Base-by-base conservation (phyloP, 2,797 vertebrate genomes). In the Molossus alvarezi region DNA sequence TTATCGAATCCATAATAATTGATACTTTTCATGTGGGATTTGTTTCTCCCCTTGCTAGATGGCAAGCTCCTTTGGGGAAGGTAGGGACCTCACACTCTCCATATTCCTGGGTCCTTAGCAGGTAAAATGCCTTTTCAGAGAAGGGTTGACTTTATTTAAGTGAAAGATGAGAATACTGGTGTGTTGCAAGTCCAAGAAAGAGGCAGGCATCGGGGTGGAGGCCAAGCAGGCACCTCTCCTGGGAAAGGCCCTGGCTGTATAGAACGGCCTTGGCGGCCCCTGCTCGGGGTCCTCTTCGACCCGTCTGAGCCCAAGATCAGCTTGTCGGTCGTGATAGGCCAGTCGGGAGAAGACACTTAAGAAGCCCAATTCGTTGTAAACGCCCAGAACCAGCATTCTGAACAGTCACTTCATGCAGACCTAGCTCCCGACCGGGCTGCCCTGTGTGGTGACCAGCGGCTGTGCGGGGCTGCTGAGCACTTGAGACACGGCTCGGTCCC, bases 401-500 rank as follows among this genome's bases (percentile, higher is more conserved):
- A 60, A 21, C 41, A n/a, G 48, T 15, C 80, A 2, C 20, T 37
- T 62, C 11, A 23, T 27, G 29, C 0, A 23, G 17, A 62, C 9
- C 17, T 18, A 1, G 2, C 69, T 15, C 9, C 18, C n/a, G 13
- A 58, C 48, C 4, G 3, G 10, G 11, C 65, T 33, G 15, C 57
- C 45, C 5, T 2, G 12, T 4, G 2, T 1, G 51, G 65, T 41
- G 73, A 27, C 21, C 58, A 13, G 9, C 8, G 6, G 73, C 45
- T 14, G 4, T 5, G 3, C 0, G 8, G 23, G 57, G 17, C 41
- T 23, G 1, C n/a, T 4, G 3, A 12, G 53, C 45, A 9, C n/a
- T 48, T 18, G 17, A 12, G 1, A 1, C 13, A 9, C 29, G 0
- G 9, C 11, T 1, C 0, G 25, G 25, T 45, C 57, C 15, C 25